Evolutionary conservation across 2,888 invertebrate genomes (phyloP).

Genomic region (Ametastegia equiseti): DNA sequence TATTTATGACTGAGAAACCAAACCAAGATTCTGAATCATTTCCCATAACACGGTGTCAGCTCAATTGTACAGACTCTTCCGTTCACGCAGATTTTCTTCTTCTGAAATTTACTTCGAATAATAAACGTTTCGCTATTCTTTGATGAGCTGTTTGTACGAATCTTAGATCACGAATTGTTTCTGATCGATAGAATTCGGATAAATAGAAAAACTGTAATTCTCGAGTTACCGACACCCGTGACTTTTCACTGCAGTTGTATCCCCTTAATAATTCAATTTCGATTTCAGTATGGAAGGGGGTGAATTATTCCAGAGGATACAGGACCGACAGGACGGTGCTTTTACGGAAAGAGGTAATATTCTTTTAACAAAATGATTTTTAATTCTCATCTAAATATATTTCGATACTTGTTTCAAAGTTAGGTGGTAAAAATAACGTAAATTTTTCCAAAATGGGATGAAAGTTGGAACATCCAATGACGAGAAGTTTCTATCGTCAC

Average conservation of each 20-base stretch:
- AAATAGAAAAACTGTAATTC: neutral
- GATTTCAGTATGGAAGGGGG: conserved; percentile 94
- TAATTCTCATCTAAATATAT: no score
- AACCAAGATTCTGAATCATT: neutral
- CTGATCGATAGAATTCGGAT: neutral
- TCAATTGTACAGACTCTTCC: no score
- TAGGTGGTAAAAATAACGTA: no score
- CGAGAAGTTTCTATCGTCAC: no score
- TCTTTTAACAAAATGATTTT: no score
- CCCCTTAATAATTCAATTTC: neutral
- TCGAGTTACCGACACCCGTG: neutral
- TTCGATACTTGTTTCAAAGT: no score
- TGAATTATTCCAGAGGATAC: conserved; percentile 97
- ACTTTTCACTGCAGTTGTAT: neutral
- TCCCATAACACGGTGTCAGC: neutral
- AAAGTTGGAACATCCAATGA: no score
- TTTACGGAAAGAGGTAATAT: conserved; percentile 93
- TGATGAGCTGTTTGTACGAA: neutral
- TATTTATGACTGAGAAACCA: neutral
- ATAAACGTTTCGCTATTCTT: neutral
- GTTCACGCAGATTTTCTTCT: no score
- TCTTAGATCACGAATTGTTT: neutral
- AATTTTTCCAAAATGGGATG: no score
- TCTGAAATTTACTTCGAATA: neutral
- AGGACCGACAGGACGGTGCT: conserved; percentile 95